Evolutionary conservation across 2,888 invertebrate genomes (phyloP).

Genomic region (Aphidoletes aphidimyza): DNA sequence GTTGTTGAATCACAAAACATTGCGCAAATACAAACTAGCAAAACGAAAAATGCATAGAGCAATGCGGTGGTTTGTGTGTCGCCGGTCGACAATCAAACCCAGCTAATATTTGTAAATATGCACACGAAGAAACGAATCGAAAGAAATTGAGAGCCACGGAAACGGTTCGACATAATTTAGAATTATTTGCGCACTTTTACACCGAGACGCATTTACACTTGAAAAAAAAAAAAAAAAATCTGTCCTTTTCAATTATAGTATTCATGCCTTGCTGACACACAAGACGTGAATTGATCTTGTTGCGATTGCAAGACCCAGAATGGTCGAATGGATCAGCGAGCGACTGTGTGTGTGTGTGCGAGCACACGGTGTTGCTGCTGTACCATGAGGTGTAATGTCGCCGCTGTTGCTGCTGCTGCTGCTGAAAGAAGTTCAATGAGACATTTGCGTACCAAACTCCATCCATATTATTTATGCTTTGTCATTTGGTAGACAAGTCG

Average conservation of each 20-base stretch:
- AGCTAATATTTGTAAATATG: no score
- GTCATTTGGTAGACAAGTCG: slow-evolving; percentile 39
- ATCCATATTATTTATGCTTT: not conserved
- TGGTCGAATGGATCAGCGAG: no score
- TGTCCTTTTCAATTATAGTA: slow-evolving; percentile 31
- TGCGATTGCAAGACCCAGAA: no score
- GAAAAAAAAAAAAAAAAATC: no score
- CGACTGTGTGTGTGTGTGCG: not conserved
- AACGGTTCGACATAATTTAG: slow-evolving; percentile 40
- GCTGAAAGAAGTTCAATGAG: no score
- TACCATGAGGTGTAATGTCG: no score
- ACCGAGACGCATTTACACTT: slow-evolving; percentile 6
- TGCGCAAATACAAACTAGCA: no score
- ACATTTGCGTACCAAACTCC: not conserved
- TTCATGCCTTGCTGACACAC: not conserved
- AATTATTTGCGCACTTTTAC: slow-evolving; percentile 35
- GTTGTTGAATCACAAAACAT: not conserved
- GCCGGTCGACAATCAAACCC: not conserved
- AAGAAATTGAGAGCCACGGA: not conserved
- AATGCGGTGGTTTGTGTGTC: not conserved
- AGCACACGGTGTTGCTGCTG: no score
- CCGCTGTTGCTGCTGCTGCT: no score
- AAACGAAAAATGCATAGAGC: not conserved
- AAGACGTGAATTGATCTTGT: no score
- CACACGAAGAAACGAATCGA: not conserved